Evolutionary conservation across 37 sponge, comb jelly and placozoan genomes (phyloP), one percentile per base, ranked within the genome.

Genomic region (Spongilla lacustris): DNA sequence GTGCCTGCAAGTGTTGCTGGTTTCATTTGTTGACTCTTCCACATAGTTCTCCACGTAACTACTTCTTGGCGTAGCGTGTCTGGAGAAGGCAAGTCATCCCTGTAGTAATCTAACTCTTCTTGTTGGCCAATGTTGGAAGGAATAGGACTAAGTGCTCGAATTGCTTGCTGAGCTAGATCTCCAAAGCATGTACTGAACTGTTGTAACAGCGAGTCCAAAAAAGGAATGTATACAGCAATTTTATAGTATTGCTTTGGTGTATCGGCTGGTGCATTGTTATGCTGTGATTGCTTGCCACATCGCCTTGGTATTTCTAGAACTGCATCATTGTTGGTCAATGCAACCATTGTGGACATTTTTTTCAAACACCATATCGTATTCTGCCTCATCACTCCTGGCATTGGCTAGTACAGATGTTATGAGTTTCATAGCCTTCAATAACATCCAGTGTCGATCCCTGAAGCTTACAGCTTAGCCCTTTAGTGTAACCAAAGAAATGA

Each of bases 371-470:
- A 14, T 17, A 58, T 58, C 58, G 58, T 58, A 58, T 58, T 58
- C 58, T 58, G 21, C 58, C 58, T 58, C 58, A 58, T 58, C 58
- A 17, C 58, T 58, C 58, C 58, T 58, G 58, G 58, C 58, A 58
- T 58, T 58, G 58, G 58, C 58, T 58, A 58, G 58, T 58, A 58
- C 58, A 58, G 58, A 58, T 58, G 19, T 58, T 58, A 58, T 58
- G 21, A 58, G 58, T 58, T 58, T 58, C 11, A 58, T 74, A 23
- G 36, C 87, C 91, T 14, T 66, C 3, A 30, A 79, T 78, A 28
- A 90, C 31, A 81, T 86, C 87, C 22, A 82, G 68, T 38, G 38
- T 48, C 21, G 66, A 27, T 28, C 80, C 80, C 32, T 79, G 80
- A 50, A 79, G 80, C 66, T 79, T 79, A 28, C 66, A 26, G 32